These are phyloP conservation scores for Cremastobaeus sp. DNA, from an alignment of 2,888 invertebrate genomes.

Conservation along the genomic window DNA sequence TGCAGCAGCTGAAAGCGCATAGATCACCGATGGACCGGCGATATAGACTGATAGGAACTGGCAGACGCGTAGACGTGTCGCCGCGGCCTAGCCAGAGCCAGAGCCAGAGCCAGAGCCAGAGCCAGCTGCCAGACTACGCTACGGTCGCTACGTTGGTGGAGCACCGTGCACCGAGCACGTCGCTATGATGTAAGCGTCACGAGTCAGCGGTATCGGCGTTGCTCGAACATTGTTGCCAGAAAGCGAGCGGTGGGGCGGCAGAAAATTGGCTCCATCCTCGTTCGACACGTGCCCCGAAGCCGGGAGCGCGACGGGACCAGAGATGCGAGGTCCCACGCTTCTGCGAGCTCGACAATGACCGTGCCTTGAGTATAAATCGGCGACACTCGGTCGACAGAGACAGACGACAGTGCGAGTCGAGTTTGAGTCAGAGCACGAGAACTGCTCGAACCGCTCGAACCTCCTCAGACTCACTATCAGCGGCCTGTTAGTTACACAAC, in stretches of 20 bases:
- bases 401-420: constrained; percentile 5
- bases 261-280: not conserved
- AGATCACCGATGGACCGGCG: too few relatives aligned
- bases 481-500: not conserved
- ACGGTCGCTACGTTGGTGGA: too few relatives aligned
- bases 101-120: too few relatives aligned
- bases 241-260: constrained; percentile 1
- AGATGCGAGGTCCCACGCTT: not conserved
- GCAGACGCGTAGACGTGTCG: too few relatives aligned
- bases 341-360: not conserved
- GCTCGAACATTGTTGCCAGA: constrained; percentile 2
- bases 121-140: too few relatives aligned
- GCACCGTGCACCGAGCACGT: not conserved
- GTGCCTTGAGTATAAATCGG: constrained; percentile 1
- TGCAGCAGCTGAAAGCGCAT: too few relatives aligned
- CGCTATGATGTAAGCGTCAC: not conserved
- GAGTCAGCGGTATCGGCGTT: constrained; percentile 1
- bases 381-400: constrained; percentile 7
- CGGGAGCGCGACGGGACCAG: not conserved
- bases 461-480: not conserved
- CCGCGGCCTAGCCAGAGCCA: too few relatives aligned
- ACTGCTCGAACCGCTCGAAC: not conserved
- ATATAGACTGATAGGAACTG: too few relatives aligned
- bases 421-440: constrained; percentile 2
- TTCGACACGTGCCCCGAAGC: not conserved